Percentiles rank a stretch among this genome's conserved stretches.
These are phyloP conservation scores for Dissostichus mawsoni DNA, from an alignment of 2,113 vertebrate species.

Conservation along the genomic window DNA sequence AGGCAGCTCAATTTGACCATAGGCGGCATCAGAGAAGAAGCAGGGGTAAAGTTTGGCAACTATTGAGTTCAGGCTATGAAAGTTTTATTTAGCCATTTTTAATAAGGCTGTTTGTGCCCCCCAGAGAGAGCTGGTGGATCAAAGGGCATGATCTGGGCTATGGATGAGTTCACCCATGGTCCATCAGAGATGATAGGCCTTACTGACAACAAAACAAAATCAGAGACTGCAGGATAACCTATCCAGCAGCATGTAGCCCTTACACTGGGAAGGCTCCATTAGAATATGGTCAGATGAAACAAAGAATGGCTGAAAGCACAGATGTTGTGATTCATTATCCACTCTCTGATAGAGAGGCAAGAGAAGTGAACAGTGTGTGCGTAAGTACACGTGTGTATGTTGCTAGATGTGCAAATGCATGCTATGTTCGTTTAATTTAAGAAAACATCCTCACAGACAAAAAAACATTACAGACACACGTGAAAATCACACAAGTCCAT, in stretches of 20 bases:
- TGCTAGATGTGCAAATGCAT: conserved; percentile 26
- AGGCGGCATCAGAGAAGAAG: conserved; percentile 67
- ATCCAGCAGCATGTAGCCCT: conserved; percentile 75
- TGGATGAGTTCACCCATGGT: conserved; percentile 73
- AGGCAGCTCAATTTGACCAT: conserved; percentile 76
- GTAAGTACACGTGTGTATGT: conserved; percentile 6
- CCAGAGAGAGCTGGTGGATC: conserved; percentile 76
- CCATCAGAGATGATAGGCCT: conserved; percentile 69
- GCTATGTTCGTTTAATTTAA: conserved; percentile 46
- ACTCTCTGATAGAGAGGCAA: conserved; percentile 60
- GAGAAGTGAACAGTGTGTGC: conserved; percentile 49
- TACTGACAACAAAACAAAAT: conserved; percentile 76
- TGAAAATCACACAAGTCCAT: conserved; percentile 39
- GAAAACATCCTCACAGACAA: conserved; percentile 50
- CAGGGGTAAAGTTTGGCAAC: conserved; percentile 73
- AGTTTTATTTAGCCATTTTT: conserved; percentile 80
- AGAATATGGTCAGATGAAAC: conserved; percentile 81
- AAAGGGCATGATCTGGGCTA: conserved; percentile 80
- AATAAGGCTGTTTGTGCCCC: conserved; percentile 79
- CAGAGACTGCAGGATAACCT: conserved; percentile 74
- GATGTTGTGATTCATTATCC: conserved; percentile 75
- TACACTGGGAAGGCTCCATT: conserved; percentile 72
- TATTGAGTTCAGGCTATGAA: conserved; percentile 71
- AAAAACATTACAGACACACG: conserved; percentile 38
- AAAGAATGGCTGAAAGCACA: conserved; percentile 71